These are phyloP conservation scores for Prosapia bicincta DNA, from an alignment of 2,888 invertebrate genomes.

Conservation along the genomic window DNA sequence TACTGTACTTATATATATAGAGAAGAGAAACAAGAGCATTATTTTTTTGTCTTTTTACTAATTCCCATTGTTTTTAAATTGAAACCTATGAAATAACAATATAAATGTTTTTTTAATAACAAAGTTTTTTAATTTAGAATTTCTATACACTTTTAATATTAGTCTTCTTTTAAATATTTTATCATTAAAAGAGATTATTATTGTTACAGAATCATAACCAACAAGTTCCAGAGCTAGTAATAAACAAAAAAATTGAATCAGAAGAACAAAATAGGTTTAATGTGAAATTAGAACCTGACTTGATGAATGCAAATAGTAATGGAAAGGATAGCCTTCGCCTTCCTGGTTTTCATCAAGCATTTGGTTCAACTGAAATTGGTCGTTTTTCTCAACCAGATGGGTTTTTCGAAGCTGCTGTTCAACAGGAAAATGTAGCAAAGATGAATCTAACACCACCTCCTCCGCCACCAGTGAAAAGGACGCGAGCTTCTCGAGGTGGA, in stretches of 20 bases:
- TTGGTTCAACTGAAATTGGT: conserved; percentile 84
- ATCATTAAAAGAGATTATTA: too few relatives aligned
- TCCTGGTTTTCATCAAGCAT: conserved; percentile 69
- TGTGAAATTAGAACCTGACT: background rate
- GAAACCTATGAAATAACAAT: too few relatives aligned
- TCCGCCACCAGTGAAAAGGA: conserved; percentile 26
- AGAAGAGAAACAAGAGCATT: too few relatives aligned
- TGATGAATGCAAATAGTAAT: conserved; percentile 6
- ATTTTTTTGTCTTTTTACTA: too few relatives aligned
- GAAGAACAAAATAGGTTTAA: background rate
- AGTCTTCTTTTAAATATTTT: background rate
- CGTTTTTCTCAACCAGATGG: conserved; percentile 66
- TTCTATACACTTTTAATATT: too few relatives aligned
- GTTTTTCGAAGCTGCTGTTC: conserved; percentile 49
- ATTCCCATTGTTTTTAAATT: too few relatives aligned
- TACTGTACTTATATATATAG: too few relatives aligned
- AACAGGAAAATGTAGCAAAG: conserved; percentile 18
- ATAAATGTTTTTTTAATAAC: too few relatives aligned
- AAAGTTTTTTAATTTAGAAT: too few relatives aligned
- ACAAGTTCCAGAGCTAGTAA: background rate
- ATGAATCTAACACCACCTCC: conserved; percentile 27
- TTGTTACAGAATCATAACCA: background rate
- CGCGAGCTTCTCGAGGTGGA: conserved; percentile 16
- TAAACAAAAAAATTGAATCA: background rate
- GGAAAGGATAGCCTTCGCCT: conserved; percentile 36